Percentiles rank a stretch among this genome's conserved stretches.
Evolutionary conservation across 2,113 vertebrate genomes (phyloP).

Genomic region (Dascyllus trimaculatus): DNA sequence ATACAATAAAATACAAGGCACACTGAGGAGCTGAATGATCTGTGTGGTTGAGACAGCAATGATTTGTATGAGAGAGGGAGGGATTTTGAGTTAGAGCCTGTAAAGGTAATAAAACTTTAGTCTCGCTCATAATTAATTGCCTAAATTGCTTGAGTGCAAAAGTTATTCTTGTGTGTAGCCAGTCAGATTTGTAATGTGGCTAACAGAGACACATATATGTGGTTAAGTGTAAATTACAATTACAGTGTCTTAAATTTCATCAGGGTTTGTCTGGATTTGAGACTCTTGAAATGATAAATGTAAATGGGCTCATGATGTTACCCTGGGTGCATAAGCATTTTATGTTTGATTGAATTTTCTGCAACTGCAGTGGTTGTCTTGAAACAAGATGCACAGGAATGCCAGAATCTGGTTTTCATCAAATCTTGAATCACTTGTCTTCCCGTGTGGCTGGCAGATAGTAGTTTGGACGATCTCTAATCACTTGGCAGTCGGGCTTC

Average conservation of each 20-base stretch:
- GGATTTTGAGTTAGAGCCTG: too few relatives aligned
- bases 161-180: neutral
- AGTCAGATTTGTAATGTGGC: neutral
- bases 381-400: slow-evolving; percentile 27
- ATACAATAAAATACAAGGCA: neutral
- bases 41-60: too few relatives aligned
- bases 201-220: neutral
- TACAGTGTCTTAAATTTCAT: neutral
- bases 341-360: slow-evolving; percentile 22
- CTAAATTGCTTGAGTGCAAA: too few relatives aligned
- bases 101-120: too few relatives aligned
- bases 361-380: slow-evolving; percentile 22
- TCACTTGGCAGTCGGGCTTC: slow-evolving; percentile 29
- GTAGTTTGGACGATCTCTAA: slow-evolving; percentile 30
- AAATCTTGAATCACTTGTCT: slow-evolving; percentile 9
- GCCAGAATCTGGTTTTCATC: slow-evolving; percentile 40
- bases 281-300: neutral
- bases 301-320: neutral
- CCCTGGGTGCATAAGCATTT: slow-evolving; percentile 4
- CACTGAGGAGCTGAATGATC: neutral
- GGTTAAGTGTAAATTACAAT: neutral
- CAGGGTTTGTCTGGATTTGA: neutral
- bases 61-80: too few relatives aligned
- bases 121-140: too few relatives aligned
- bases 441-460: neutral